These are phyloP conservation scores for Heterotis niloticus DNA, from an alignment of 2,113 vertebrate species.

Conservation along the genomic window DNA sequence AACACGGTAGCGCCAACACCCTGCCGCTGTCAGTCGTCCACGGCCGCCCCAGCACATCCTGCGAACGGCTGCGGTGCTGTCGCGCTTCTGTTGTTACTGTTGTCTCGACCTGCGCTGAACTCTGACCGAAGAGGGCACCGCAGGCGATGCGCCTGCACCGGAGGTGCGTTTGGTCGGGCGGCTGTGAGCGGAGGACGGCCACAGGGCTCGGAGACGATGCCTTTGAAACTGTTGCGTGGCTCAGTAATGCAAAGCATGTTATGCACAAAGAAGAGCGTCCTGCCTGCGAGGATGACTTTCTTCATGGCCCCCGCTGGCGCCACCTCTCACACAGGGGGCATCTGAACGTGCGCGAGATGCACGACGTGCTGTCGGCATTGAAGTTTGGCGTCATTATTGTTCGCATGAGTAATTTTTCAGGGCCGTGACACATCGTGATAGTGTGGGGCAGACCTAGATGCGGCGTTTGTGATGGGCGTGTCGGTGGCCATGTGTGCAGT, in stretches of 20 bases:
- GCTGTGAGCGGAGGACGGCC: neutral
- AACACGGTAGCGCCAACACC: too few species aligned
- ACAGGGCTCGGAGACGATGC: neutral
- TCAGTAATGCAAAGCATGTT: neutral
- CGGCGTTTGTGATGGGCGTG: too few species aligned
- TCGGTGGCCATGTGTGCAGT: too few species aligned
- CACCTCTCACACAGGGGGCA: neutral
- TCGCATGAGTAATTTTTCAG: too few species aligned
- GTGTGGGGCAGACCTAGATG: too few species aligned
- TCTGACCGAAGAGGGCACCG: neutral
- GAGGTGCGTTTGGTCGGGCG: neutral
- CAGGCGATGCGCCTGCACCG: neutral
- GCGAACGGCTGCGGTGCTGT: neutral
- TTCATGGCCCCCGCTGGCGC: neutral
- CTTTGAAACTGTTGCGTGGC: slow-evolving; percentile 11
- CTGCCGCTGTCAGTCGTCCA: too few species aligned
- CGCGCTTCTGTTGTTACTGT: too few species aligned
- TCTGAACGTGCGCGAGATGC: too few species aligned
- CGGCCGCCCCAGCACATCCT: neutral
- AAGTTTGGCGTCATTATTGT: too few species aligned
- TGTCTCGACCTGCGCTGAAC: too few species aligned
- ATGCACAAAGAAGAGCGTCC: too few species aligned
- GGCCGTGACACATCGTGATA: too few species aligned
- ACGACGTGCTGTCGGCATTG: neutral
- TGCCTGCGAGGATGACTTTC: neutral